Percentiles rank a stretch among this genome's conserved stretches.
Conservation (phyloP, 2,113 vertebrate genomes). For the Pseudopipra pipra region DNA sequence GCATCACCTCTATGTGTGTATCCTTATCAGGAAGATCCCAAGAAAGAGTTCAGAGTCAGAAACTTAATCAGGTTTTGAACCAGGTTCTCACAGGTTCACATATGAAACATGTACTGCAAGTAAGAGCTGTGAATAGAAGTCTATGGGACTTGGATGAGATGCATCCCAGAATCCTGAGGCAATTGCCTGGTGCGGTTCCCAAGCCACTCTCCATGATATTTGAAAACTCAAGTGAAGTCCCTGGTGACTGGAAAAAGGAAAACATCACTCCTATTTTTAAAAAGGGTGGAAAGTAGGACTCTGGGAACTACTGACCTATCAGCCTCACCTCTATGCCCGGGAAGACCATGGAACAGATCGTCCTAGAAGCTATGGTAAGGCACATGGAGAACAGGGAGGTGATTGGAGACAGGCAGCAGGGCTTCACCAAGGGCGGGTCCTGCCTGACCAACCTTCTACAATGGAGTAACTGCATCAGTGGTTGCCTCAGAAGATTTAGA, state of each 20-base stretch:
- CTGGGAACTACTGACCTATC: not conserved
- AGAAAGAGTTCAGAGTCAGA: not conserved
- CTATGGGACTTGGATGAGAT: not conserved
- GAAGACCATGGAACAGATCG: not conserved
- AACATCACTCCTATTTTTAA: not conserved
- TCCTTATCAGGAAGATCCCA: not conserved
- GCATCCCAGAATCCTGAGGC: not conserved
- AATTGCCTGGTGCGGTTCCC: not conserved
- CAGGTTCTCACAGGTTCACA: not conserved
- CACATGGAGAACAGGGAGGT: not conserved
- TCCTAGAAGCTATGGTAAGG: not conserved
- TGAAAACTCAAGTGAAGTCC: not conserved
- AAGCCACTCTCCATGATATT: not conserved
- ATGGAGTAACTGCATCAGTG: not conserved
- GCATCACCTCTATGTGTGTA: not conserved
- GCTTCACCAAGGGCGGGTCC: not conserved
- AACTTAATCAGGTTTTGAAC: not conserved
- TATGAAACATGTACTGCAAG: not conserved
- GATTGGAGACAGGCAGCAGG: not conserved
- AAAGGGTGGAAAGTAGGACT: not conserved
- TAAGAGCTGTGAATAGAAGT: not conserved
- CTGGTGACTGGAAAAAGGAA: not conserved
- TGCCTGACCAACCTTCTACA: fast-evolving
- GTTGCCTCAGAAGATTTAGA: not conserved
- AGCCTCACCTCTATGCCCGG: not conserved